Percentiles rank a stretch among this genome's conserved stretches.
phyloP scores from a whole-genome alignment of 2,797 vertebrate genomes.

The Pyrocephalus nanus region DNA sequence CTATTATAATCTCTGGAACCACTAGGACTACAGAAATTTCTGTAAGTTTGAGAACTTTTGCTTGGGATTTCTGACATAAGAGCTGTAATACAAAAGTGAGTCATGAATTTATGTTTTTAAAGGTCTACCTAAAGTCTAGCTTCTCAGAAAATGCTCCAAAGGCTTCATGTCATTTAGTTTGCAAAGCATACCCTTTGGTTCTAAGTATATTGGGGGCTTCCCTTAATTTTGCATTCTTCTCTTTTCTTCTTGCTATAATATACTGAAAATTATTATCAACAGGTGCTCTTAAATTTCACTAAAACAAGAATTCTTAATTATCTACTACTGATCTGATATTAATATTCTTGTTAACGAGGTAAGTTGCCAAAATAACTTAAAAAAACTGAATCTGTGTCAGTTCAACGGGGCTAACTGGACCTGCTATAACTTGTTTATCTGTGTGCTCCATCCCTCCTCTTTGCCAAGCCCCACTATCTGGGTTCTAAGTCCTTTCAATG shows the following conservation, averaged over 20 bases:
- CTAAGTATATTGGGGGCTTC: rapidly evolving
- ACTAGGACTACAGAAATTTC: neutral
- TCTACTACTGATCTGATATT: neutral
- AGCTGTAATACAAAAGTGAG: neutral
- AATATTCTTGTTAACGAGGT: neutral
- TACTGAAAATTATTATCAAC: neutral
- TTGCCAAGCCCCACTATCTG: neutral
- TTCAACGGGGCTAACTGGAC: neutral
- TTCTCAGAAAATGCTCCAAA: neutral
- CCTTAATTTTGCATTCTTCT: neutral
- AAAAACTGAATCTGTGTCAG: neutral
- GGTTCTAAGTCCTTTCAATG: neutral
- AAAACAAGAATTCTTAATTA: neutral
- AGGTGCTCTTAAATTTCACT: neutral
- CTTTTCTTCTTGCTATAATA: neutral
- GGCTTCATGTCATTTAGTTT: neutral
- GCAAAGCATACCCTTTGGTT: neutral
- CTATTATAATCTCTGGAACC: neutral
- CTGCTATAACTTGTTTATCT: neutral
- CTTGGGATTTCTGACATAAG: neutral
- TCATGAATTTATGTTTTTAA: neutral
- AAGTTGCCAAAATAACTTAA: neutral
- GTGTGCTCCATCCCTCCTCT: rapidly evolving
- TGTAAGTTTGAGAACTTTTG: neutral
- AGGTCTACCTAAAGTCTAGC: neutral